Evolutionary conservation across 2,113 vertebrate species (phyloP).

Genomic region (Chamaea fasciata): DNA sequence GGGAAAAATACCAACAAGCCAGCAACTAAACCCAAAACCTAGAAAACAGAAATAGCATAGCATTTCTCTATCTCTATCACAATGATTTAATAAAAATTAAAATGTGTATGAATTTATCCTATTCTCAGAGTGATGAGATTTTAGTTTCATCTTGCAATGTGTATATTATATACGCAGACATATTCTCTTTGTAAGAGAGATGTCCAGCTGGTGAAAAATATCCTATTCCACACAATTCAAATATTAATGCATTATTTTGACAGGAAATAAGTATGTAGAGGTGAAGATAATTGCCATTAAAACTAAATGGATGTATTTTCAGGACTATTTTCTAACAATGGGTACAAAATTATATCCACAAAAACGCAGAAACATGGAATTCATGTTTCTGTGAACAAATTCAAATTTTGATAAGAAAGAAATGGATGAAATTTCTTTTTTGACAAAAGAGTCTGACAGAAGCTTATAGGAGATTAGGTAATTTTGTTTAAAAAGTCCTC

Average conservation of each 20-base stretch:
- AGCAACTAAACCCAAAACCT: neutral
- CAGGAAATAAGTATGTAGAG: neutral
- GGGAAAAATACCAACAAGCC: neutral
- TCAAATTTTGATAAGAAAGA: neutral
- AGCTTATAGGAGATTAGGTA: neutral
- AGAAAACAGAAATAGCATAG: neutral
- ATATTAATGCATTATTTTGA: neutral
- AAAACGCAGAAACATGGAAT: neutral
- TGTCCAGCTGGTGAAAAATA: neutral
- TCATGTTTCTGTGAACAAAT: neutral
- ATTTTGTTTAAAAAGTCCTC: neutral
- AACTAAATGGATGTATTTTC: neutral
- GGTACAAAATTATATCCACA: neutral
- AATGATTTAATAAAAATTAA: constrained; percentile 35
- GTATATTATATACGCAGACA: neutral
- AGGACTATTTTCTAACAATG: neutral
- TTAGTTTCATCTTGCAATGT: neutral
- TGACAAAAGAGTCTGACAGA: neutral
- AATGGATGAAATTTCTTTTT: neutral
- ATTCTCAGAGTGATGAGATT: neutral
- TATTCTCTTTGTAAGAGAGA: neutral
- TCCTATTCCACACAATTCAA: neutral
- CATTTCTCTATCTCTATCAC: neutral
- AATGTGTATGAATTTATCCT: constrained; percentile 11
- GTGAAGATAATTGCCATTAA: neutral